Evolutionary conservation across 2,797 vertebrate species (phyloP), one percentile per base, ranked within the genome.

Genomic region (Takifugu ocellatus): DNA sequence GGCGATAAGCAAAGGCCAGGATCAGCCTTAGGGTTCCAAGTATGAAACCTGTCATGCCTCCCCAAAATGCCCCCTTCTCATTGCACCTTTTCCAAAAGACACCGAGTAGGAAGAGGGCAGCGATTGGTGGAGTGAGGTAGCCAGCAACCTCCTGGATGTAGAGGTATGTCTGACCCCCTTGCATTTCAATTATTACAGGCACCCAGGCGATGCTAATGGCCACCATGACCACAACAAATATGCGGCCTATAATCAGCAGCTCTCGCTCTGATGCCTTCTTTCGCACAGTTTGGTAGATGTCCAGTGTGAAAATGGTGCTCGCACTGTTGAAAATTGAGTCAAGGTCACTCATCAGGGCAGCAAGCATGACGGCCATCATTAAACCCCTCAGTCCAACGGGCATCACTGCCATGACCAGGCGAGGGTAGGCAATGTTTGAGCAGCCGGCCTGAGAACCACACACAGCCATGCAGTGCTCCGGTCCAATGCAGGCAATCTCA

Each of bases 281-380:
- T 16, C 95, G 91, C 46, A 93, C 51, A 6, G 92, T 95, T 55
- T 96, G 93, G 90, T 99, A 99, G 68, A 99, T 92, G 45, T 99
- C 97, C 54, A 99, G 92, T 0, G 97, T 99, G 85, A 99, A 99
- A 70, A 99, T 98, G 70, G 96, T 99, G 87, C 97, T 99, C 60
- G 96, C 93, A 3, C 97, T 99, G 88, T 99, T 99, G 72, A 99
- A 99, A 77, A 99, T 98, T 0, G 97, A 99, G 85, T 99, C 97
- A 60, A 99, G 88, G 77, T 99, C 97, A 63, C 97, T 99, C 97
- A 99, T 99, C 27, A 99, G 88, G 10, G 97, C 97, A 3, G 97
- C 97, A 0, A 99, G 98, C 95, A 99, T 99, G 51, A 99, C 97
- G 0, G 97, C 97, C 97, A 99, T 99, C 97, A 99, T 99, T 58